Conservation (phyloP, 2,888 invertebrate species). For the Sinodicranocentrus sp. region DNA sequence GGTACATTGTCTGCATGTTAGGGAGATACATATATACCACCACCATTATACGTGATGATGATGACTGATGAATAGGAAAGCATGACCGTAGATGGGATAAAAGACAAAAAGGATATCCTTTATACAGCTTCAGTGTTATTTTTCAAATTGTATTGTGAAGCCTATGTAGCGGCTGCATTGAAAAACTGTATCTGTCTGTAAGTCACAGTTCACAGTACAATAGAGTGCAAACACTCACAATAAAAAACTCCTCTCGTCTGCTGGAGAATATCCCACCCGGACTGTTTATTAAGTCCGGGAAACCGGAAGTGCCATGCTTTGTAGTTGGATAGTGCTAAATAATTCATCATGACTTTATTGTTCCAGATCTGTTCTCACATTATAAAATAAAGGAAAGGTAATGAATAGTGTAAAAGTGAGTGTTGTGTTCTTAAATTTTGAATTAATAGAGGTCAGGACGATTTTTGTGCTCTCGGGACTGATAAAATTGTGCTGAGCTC, state of each 20-base stretch:
- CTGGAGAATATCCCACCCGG: constrained; percentile 58
- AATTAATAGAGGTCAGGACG: no score
- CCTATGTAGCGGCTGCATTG: constrained; percentile 59
- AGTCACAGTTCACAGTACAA: constrained; percentile 38
- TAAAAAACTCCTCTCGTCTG: constrained; percentile 39
- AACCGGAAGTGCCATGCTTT: constrained; percentile 59
- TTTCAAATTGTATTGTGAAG: no score
- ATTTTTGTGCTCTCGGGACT: no score
- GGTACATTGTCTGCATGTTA: constrained; percentile 16
- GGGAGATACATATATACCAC: no score
- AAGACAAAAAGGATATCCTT: constrained; percentile 64
- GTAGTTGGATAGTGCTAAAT: no score
- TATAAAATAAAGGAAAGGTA: not conserved
- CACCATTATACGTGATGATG: no score
- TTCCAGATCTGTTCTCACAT: not conserved
- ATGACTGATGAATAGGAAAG: constrained; percentile 12
- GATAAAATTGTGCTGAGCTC: no score
- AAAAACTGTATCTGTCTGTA: constrained; percentile 45
- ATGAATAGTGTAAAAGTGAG: no score
- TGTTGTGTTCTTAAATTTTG: no score
- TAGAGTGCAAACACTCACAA: constrained; percentile 15
- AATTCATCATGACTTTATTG: no score
- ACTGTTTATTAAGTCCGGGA: constrained; percentile 43
- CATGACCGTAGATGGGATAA: constrained; percentile 64
- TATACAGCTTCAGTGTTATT: constrained; percentile 10